Evolutionary conservation across 1,140 invertebrate genomes (phyloP), one percentile per base, ranked within the genome.

Genomic region (Protaetia brevitarsis): DNA sequence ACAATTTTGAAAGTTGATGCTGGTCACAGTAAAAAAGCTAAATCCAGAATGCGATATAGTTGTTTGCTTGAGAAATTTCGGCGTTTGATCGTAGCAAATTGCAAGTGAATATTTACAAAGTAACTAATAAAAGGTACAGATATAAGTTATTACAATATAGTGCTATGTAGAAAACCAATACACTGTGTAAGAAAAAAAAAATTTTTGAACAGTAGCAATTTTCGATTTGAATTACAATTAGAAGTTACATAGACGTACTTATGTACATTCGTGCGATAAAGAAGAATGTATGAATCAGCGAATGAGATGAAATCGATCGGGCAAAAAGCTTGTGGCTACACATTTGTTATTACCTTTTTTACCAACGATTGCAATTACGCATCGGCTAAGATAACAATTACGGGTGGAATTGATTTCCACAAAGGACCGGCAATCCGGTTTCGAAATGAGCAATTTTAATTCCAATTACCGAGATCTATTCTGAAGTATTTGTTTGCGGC

Each of bases 391-490:
- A 64, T 64, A 57, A 59, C 64, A 65, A 65, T 65, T 65, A 59
- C 64, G 29, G 21, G 3, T 26, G 64, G 36, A 65, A 65, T 65
- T 65, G 51, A 65, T 59, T 65, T 65, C 13, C 28, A 36, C 57
- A 65, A 57, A 37, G 30, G 21, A 26, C 36, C 56, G 16, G 29
- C 26, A 57, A 58, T 65, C 64, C 51, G 28, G 11, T 23, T 23
- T 28, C 51, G 23, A 56, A 63, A 64, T 19, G 63, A 56, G 63
- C 63, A 65, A 65, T 65, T 65, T 65, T 65, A 65, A 37, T 65
- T 65, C 64, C 64, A 65, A 65, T 65, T 65, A 65, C 13, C n/a
- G n/a, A 19, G n/a, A 19, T 58, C 63, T 57, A 21, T 56, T 57
- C 16, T 21, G 51, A 30, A 57, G n/a, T 58, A 34, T 58, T 58